These are phyloP conservation scores for Bombus pascuorum DNA, from an alignment of 1,140 invertebrate genomes.

Conservation along the genomic window DNA sequence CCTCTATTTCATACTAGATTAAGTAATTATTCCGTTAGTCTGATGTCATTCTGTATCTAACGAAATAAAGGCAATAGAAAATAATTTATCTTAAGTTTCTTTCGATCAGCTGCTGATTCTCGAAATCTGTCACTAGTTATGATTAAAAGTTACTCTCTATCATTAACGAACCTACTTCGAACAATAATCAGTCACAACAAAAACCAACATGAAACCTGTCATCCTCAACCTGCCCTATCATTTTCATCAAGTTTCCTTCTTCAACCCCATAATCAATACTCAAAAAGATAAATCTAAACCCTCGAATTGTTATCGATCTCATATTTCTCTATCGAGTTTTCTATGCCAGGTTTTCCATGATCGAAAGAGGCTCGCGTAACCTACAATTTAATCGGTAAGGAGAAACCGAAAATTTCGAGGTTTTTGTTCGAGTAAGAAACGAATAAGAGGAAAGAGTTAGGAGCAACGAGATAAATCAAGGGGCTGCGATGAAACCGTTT, in stretches of 20 bases:
- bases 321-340: not conserved
- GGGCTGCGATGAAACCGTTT: conserved; percentile 68
- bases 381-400: not conserved
- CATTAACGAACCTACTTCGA: no score
- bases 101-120: no score
- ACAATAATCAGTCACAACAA: no score
- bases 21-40: no score
- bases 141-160: not conserved
- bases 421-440: not conserved
- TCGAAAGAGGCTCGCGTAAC: not conserved
- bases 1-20: no score
- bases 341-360: not conserved
- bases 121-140: not conserved
- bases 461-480: conserved; percentile 64
- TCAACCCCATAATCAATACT: not conserved
- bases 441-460: conserved; percentile 36
- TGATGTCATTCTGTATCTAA: no score
- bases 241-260: not conserved
- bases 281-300: conserved; percentile 8
- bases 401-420: conserved; percentile 10
- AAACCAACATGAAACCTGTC: no score
- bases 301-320: conserved; percentile 8
- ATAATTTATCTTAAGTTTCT: no score
- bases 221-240: no score
- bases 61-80: no score